Evolutionary conservation across 2,888 invertebrate genomes (phyloP).

Genomic region (Ametastegia equiseti): DNA sequence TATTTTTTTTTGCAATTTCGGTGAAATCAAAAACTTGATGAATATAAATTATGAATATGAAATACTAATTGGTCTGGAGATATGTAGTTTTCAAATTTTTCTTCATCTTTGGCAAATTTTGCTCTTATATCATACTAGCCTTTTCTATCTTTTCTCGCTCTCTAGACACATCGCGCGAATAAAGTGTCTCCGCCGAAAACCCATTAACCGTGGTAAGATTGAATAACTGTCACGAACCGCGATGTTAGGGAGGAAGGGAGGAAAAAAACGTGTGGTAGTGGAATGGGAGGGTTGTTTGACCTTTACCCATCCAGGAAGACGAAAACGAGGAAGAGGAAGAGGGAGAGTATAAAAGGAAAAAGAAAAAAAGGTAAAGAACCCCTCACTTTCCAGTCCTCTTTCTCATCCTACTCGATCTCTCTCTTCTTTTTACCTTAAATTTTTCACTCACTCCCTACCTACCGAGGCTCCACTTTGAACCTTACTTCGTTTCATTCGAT

Average conservation of each 20-base stretch:
- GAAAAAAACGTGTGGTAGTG: background rate
- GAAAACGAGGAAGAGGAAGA: too few species aligned
- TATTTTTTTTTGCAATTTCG: too few species aligned
- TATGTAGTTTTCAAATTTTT: background rate
- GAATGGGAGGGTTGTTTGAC: constrained; percentile 7
- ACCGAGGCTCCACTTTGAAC: constrained; percentile 1
- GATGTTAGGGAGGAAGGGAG: background rate
- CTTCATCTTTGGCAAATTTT: background rate
- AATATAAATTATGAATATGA: too few species aligned
- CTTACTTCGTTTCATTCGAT: constrained; percentile 26
- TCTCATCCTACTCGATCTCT: background rate
- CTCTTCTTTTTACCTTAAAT: background rate
- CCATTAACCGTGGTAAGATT: constrained; percentile 23
- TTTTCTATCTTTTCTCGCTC: background rate
- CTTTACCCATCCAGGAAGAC: constrained; percentile 11
- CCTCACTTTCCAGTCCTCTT: background rate
- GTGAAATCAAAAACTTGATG: too few species aligned
- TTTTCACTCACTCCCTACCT: background rate
- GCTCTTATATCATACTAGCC: too few species aligned
- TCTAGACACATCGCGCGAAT: background rate
- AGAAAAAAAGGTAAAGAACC: background rate
- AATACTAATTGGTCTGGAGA: too few species aligned
- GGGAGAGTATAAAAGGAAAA: too few species aligned
- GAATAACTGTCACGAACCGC: constrained; percentile 26
- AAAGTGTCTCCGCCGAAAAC: constrained; percentile 4